Conservation (phyloP, 1,140 invertebrate genomes). For the Venustaconcha ellipsiformis region DNA sequence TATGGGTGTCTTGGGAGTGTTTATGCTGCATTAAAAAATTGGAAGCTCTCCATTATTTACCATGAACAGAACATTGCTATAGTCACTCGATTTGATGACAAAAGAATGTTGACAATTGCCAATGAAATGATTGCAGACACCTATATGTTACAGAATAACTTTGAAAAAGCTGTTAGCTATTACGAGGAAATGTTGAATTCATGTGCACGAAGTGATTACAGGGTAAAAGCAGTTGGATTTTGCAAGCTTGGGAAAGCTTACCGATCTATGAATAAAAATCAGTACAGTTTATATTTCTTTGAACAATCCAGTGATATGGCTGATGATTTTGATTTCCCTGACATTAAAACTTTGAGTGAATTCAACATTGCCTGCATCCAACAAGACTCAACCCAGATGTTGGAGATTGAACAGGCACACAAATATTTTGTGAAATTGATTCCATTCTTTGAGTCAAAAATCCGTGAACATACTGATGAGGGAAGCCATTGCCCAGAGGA, state of each 20-base stretch:
- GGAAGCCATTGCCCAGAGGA: slow-evolving; percentile 55
- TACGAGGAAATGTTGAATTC: slow-evolving; percentile 48
- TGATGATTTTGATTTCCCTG: slow-evolving; percentile 48
- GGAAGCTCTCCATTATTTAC: slow-evolving; percentile 52
- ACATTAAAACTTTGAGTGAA: slow-evolving; percentile 55
- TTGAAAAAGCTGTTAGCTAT: slow-evolving; percentile 45
- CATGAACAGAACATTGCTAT: slow-evolving; percentile 61
- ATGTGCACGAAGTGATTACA: slow-evolving; percentile 40
- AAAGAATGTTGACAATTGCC: slow-evolving; percentile 46
- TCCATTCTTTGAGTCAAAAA: slow-evolving; percentile 57
- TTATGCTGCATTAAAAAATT: slow-evolving; percentile 56
- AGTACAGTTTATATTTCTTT: slow-evolving; percentile 59
- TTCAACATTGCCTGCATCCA: slow-evolving; percentile 59
- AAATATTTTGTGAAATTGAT: slow-evolving; percentile 60
- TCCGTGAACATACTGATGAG: slow-evolving; percentile 53
- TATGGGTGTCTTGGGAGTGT: slow-evolving; percentile 64
- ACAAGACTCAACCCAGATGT: slow-evolving; percentile 55
- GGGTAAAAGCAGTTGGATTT: slow-evolving; percentile 43
- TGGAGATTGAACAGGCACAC: slow-evolving; percentile 55
- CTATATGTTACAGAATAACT: slow-evolving; percentile 53
- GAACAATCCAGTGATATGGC: slow-evolving; percentile 51
- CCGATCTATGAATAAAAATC: slow-evolving; percentile 42
- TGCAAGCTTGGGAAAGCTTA: slow-evolving; percentile 61
- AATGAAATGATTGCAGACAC: slow-evolving; percentile 63
- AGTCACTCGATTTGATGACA: slow-evolving; percentile 47